Evolutionary conservation across 2,888 invertebrate species (phyloP), one percentile per base, ranked within the genome.

Genomic region (Carabus problematicus): DNA sequence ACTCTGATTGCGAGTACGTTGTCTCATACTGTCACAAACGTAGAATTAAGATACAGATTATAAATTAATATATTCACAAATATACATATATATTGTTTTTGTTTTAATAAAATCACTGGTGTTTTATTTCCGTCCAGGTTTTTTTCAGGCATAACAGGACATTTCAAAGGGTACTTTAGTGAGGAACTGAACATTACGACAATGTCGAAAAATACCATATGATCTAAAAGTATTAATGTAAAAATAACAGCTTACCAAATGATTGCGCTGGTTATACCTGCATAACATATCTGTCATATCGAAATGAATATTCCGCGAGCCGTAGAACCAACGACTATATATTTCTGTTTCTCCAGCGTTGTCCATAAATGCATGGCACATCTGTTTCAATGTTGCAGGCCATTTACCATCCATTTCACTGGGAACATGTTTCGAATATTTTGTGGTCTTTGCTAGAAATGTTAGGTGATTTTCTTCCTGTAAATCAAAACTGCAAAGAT

Each of bases 401-500:
- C 75, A 75, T 45, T 68, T 39, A 19, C 72, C 73, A 52, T 74
- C 73, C 18, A 71, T 63, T 1, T 54, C 16, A 45, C 63, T 72
- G 8, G 62, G 59, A 16, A 73, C 70, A 56, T 74, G 73, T n/a
- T 55, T 56, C 6, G 73, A 72, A 16, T 70, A 11, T 41, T 41
- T 54, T 9, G 71, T 66, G 42, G 18, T 49, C 41, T 67, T 59
- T 41, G 68, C 72, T 43, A 74, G 45, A 42, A 73, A 69, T 47
- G 54, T 69, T 9, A 43, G 43, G 3, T 71, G 71, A 14, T 72
- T 70, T 19, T 70, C 55, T 49, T 72, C 72, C 60, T 73, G 61
- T 61, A 75, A 70, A 70, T 73, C 71, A 69, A 71, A 75, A 62
- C 74, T 74, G 61, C 12, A 69, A 70, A 68, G 7, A 64, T 61